Base-by-base conservation (phyloP, 2,888 invertebrate species). In the Strigamia transsilvanica region DNA sequence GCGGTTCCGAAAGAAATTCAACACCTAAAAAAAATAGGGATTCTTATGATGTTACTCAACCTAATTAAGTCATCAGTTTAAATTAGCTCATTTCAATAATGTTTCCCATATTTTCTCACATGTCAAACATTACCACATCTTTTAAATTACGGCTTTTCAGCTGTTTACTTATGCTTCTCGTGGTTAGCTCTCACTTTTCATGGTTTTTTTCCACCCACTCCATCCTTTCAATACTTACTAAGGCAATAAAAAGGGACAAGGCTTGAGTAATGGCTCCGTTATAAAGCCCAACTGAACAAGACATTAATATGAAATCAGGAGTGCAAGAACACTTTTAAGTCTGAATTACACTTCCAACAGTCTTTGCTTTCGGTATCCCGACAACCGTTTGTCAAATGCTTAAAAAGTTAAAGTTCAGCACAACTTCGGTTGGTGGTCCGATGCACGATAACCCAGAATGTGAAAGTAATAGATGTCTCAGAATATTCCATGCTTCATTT, bases 61-160 rank as follows among this genome's bases (percentile, higher is more conserved):
- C 9, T 66, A 66, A 66, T 66, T 66, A 66, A 66, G 61, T 66
- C 61, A 66, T 66, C 61, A 66, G 21, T 66, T 66, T 66, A 66
- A 66, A 66, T 66, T 21, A 66, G 61, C 61, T 66, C 61, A 66
- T 66, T 66, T 66, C 61, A 66, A 66, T 66, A 66, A 66, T 66
- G 61, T 66, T 66, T 66, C 18, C 61, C 61, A 66, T 21, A 66
- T 66, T 66, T n/a, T 66, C 23, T 66, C 61, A 21, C n/a, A n/a
- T 9, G 46, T 46, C 46, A 46, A 66, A 66, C 61, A 66, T 66
- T 66, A 66, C 61, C 61, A 66, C 61, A 23, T 66, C 61, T 18
- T 23, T 23, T 66, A 66, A 66, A 66, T 66, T 66, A 66, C 23
- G 61, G 23, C 61, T 66, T 66, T 66, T 66, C 61, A 23, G 21